Percentiles rank a stretch among this genome's conserved stretches.
Conservation (phyloP, 2,113 vertebrate species). For the Ginglymostoma cirratum region DNA sequence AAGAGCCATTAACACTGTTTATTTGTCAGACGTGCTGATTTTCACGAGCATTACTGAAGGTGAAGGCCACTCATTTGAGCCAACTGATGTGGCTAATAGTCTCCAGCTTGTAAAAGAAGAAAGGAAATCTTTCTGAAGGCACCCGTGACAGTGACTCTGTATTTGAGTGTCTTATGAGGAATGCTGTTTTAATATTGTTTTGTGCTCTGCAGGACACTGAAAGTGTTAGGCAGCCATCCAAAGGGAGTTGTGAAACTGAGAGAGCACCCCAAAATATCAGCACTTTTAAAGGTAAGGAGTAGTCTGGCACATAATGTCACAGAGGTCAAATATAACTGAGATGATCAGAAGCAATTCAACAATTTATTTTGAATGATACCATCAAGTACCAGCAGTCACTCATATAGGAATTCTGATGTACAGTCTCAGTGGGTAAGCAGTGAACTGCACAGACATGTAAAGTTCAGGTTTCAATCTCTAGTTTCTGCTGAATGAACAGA, state of each 20-base stretch:
- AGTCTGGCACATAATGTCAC: neutral
- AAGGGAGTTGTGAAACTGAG: constrained; percentile 46
- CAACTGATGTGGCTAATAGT: neutral
- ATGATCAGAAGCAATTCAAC: neutral
- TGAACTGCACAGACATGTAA: neutral
- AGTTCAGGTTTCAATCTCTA: neutral
- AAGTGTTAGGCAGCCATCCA: constrained; percentile 44
- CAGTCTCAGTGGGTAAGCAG: neutral
- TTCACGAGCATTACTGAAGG: neutral
- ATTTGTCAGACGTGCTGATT: too few relatives aligned
- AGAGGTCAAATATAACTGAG: neutral
- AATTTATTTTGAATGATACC: neutral
- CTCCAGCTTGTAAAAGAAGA: neutral
- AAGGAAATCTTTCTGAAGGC: neutral
- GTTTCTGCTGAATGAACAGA: neutral
- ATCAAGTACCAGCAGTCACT: neutral
- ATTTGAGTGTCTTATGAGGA: neutral
- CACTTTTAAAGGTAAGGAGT: constrained; percentile 43
- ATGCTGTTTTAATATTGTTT: neutral
- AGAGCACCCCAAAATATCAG: constrained; percentile 41
- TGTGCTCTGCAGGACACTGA: constrained; percentile 43
- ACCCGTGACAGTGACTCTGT: neutral
- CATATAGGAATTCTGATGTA: neutral
- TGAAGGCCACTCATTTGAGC: neutral
- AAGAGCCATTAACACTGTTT: neutral